Conservation (phyloP, 2,113 vertebrate genomes). For the Crocuta crocuta region DNA sequence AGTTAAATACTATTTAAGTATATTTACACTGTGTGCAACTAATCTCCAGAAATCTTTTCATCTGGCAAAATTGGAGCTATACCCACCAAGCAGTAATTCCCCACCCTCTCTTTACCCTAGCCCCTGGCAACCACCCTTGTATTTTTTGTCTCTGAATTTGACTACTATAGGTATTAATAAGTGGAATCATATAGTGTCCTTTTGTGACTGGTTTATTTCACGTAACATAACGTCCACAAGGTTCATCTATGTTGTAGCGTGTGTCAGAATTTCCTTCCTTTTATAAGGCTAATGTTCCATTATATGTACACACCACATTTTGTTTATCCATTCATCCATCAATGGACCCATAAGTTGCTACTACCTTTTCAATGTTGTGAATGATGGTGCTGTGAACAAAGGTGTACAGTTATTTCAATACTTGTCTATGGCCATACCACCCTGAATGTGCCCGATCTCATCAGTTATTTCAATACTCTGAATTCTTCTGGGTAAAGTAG, state of each 20-base stretch:
- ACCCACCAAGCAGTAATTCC: neutral
- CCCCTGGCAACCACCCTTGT: neutral
- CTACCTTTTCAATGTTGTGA: neutral
- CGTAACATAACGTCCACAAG: neutral
- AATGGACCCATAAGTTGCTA: neutral
- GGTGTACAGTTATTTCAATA: neutral
- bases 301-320: neutral
- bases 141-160: neutral
- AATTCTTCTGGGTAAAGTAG: neutral
- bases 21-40: neutral
- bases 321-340: neutral
- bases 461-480: neutral
- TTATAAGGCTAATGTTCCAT: constrained; percentile 28
- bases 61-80: constrained; percentile 3
- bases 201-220: neutral
- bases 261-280: constrained; percentile 44
- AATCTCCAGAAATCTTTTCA: neutral
- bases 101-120: neutral
- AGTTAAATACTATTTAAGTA: neutral
- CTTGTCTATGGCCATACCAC: no score
- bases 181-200: neutral
- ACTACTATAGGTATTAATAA: neutral
- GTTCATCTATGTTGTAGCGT: neutral
- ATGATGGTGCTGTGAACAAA: neutral
- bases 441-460: no score